Evolutionary conservation across 2,113 vertebrate genomes (phyloP).

Genomic region (Cricetomys ansorgei): DNA sequence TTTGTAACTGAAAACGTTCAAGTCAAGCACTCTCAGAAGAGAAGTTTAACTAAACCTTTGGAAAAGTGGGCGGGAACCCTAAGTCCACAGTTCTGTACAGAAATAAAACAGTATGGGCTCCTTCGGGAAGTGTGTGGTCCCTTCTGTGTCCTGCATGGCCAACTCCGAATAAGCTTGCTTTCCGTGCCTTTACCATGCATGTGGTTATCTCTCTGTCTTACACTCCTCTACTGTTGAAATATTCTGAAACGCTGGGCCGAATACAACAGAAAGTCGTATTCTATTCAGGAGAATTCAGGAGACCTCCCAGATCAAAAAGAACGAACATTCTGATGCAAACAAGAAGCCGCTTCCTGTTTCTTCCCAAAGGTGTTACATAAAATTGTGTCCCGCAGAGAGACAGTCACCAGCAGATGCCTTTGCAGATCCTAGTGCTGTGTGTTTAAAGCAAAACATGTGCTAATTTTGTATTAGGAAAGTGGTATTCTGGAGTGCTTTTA

Average conservation of each 20-base stretch:
- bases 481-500: neutral
- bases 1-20: conserved; percentile 2
- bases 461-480: conserved; percentile 45
- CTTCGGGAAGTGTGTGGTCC: neutral
- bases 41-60: neutral
- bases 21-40: neutral
- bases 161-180: neutral
- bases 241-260: conserved; percentile 2
- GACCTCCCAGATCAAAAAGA: conserved; percentile 49
- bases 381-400: conserved; percentile 38
- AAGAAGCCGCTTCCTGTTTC: neutral
- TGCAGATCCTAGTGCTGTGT: neutral
- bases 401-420: neutral
- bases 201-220: neutral
- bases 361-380: conserved; percentile 41
- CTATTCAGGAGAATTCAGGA: too few species aligned
- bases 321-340: conserved; percentile 44
- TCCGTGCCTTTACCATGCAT: neutral
- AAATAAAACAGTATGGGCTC: neutral
- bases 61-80: neutral
- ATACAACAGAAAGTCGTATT: too few species aligned
- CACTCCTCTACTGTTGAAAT: neutral
- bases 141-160: neutral
- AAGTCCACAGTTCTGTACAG: neutral
- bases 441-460: conserved; percentile 65